phyloP scores from a whole-genome alignment of 2,113 vertebrate species.

The Carassius carassius region DNA sequence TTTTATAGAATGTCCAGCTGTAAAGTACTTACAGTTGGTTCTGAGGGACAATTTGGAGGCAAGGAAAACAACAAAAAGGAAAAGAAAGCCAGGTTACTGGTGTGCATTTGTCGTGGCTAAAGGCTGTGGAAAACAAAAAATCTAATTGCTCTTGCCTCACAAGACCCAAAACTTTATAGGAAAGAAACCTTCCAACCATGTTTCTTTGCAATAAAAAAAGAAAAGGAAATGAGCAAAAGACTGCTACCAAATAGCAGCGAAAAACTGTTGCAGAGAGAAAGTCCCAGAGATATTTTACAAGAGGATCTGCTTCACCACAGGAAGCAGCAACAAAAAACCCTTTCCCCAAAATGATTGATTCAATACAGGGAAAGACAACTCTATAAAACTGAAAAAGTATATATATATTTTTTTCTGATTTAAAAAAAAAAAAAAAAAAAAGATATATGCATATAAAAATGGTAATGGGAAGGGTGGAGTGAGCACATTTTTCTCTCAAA shows the following conservation, averaged over 20 bases:
- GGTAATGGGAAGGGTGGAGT: slow-evolving; percentile 49
- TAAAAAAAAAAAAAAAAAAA: slow-evolving; percentile 64
- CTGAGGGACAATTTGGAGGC: slow-evolving; percentile 65
- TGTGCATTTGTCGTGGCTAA: slow-evolving; percentile 56
- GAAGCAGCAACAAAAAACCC: slow-evolving; percentile 72
- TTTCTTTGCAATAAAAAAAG: background rate
- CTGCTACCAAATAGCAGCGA: slow-evolving; percentile 53
- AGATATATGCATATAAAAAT: slow-evolving; percentile 66
- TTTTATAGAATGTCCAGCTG: slow-evolving; percentile 80
- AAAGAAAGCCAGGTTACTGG: slow-evolving; percentile 53
- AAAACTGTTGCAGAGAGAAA: slow-evolving; percentile 52
- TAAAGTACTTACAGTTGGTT: slow-evolving; percentile 80
- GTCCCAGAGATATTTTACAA: slow-evolving; percentile 67
- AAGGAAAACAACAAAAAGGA: slow-evolving; percentile 43
- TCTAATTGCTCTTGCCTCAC: slow-evolving; percentile 62
- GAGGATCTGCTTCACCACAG: slow-evolving; percentile 72
- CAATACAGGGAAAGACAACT: slow-evolving; percentile 53
- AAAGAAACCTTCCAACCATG: slow-evolving; percentile 71
- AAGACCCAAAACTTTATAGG: slow-evolving; percentile 73
- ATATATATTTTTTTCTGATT: background rate
- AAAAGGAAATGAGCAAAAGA: slow-evolving; percentile 52
- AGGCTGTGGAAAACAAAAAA: slow-evolving; percentile 44
- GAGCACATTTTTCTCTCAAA: slow-evolving; percentile 43
- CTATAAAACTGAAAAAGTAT: slow-evolving; percentile 58
- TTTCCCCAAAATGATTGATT: slow-evolving; percentile 66